Percentiles rank a stretch among this genome's conserved stretches.
Conservation (phyloP, 1,140 invertebrate species). For the Paramacrobiotus metropolitanus region DNA sequence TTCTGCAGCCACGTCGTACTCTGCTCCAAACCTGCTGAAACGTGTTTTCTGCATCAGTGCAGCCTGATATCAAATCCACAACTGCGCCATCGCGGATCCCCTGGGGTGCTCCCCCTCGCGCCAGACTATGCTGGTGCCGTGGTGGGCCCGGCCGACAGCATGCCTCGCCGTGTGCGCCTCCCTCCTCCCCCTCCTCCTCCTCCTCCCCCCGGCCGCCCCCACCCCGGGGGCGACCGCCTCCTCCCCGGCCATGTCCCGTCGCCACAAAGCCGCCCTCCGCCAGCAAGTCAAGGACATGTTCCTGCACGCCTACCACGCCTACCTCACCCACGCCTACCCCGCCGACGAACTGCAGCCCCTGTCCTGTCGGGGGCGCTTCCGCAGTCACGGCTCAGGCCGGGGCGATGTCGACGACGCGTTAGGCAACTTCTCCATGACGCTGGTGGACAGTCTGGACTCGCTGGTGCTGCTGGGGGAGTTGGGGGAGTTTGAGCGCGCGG, state of each 20-base stretch:
- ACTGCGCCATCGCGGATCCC: too few species aligned
- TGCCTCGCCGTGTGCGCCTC: too few species aligned
- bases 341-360: conserved; percentile 95
- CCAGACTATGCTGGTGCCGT: too few species aligned
- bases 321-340: conserved; percentile 54
- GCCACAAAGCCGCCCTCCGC: background rate
- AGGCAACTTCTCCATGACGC: conserved; percentile 86
- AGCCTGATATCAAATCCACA: too few species aligned
- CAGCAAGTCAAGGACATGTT: background rate
- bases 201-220: too few species aligned
- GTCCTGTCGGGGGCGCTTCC: conserved; percentile 68
- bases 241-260: background rate
- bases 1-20: too few species aligned
- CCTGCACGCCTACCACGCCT: background rate
- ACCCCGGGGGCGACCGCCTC: too few species aligned
- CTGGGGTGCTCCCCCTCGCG: too few species aligned
- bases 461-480: conserved; percentile 73
- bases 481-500: conserved; percentile 73
- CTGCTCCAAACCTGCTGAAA: too few species aligned
- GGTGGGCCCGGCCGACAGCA: too few species aligned
- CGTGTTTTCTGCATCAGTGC: too few species aligned
- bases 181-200: too few species aligned
- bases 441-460: conserved; percentile 82
- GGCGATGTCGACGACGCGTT: conserved; percentile 87
- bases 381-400: conserved; percentile 45